Conservation (phyloP, 2,888 invertebrate genomes). For the Anaspis maculata region DNA sequence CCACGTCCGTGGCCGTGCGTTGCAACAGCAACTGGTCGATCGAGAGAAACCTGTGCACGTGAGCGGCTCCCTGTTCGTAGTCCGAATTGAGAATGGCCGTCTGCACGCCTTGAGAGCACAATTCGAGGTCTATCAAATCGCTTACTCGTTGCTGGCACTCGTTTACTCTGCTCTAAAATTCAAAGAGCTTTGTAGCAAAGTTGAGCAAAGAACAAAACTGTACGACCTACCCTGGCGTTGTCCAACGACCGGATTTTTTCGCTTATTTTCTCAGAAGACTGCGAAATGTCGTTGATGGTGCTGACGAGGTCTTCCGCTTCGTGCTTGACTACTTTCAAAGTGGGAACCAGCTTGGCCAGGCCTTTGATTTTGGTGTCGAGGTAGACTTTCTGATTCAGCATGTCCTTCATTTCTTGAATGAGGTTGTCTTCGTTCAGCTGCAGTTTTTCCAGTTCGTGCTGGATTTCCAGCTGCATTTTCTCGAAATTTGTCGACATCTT, state of each 20-base stretch:
- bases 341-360: constrained; percentile 73
- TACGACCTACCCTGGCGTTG: constrained; percentile 80
- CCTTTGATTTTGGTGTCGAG: constrained; percentile 73
- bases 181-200: too few relatives aligned
- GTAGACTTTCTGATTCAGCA: constrained; percentile 65
- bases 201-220: too few relatives aligned
- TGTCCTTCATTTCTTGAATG: constrained; percentile 59
- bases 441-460: constrained; percentile 48
- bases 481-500: too few relatives aligned
- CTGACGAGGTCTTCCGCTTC: constrained; percentile 75
- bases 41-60: constrained; percentile 86
- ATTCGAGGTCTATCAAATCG: constrained; percentile 87
- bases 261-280: constrained; percentile 87
- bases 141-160: constrained; percentile 92
- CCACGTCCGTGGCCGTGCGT: constrained; percentile 69
- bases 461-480: constrained; percentile 46
- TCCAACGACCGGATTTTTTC: constrained; percentile 92
- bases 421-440: constrained; percentile 54
- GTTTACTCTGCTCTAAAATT: constrained; percentile 72
- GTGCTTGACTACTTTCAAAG: constrained; percentile 64
- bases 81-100: constrained; percentile 90
- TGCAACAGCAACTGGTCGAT: constrained; percentile 82
- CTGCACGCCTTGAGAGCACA: constrained; percentile 96
- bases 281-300: constrained; percentile 82
- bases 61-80: constrained; percentile 93